Evolutionary conservation across 2,888 invertebrate species (phyloP), one percentile per base, ranked within the genome.

Genomic region (Cyclophora albipunctata): DNA sequence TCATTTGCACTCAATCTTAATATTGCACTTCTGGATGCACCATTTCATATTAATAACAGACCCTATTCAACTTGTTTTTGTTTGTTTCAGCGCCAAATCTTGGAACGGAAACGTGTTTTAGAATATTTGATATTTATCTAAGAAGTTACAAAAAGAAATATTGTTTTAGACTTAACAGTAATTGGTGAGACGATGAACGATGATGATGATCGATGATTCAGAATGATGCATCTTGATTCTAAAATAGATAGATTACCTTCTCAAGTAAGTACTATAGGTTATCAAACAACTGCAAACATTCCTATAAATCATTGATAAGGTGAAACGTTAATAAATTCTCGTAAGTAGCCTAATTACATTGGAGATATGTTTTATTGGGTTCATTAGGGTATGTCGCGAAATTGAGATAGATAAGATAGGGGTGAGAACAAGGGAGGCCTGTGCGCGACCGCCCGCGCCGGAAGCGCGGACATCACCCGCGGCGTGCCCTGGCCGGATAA

Each of bases 1-100:
- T 73, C 84, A 85, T 86, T 85, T 83, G 71, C 84, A 74, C 73
- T 78, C 82, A 84, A 85, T 85, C 83, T 85, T 84, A 84, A 84
- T 83, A 84, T 78, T 75, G 77, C 82, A 81, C 71, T 59, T 63
- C 63, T 67, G 58, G 69, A 85, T 85, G 87, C 87, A 79, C 73
- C 84, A 87, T 86, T 87, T 78, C 73, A 64, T 65, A 76, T 75
- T 73, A 70, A 86, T 81, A 86, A 81, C 71, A 73, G 60, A 64
- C 64, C 69, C 69, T 67, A 78, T 78, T 75, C 69, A 62, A 53
- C 60, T 58, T 56, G 64, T 73, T 76, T 76, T 78, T 75, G 69
- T 69, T 66, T 62, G 57, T 63, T 51, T 50, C 60, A 70, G 69
- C 72, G 67, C 64, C 52, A 51, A 64, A 70, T 72, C 57, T 66